phyloP scores from a whole-genome alignment of 1,140 invertebrate species.

The Atta texana region DNA sequence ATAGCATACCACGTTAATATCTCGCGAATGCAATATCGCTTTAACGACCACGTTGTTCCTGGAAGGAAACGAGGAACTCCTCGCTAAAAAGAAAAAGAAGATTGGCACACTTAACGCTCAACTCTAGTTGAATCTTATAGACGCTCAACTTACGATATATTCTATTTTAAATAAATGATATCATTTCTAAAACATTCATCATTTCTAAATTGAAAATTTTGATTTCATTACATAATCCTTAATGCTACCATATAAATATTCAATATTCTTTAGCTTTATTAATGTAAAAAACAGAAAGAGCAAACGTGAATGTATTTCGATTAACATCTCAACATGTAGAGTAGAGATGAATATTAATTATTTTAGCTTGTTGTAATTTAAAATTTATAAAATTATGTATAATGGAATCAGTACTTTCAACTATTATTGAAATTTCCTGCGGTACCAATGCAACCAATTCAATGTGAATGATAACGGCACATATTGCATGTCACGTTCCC shows the following conservation, averaged over 20 bases:
- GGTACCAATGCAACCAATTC: neutral
- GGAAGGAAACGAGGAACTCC: slow-evolving; percentile 40
- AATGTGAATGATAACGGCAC: neutral
- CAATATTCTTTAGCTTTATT: neutral
- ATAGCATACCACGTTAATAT: slow-evolving; percentile 73
- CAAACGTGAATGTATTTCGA: neutral
- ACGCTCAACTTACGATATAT: neutral
- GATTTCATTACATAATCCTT: neutral
- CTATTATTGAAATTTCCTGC: neutral
- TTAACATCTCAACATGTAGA: neutral
- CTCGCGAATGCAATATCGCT: slow-evolving; percentile 79
- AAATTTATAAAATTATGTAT: slow-evolving; percentile 1
- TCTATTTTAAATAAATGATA: neutral
- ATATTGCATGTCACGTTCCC: neutral
- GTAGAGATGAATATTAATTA: neutral
- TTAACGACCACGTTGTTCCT: slow-evolving; percentile 74
- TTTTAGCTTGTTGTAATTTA: slow-evolving; percentile 9
- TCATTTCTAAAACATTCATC: neutral
- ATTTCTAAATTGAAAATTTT: neutral
- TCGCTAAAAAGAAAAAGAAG: slow-evolving; percentile 55
- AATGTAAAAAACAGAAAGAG: neutral
- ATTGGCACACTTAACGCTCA: slow-evolving; percentile 42
- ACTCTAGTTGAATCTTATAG: slow-evolving; percentile 13
- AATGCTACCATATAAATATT: neutral
- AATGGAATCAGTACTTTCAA: slow-evolving; percentile 13